Percentiles rank a stretch among this genome's conserved stretches.
Conservation (phyloP, 2,797 vertebrate species). For the Gambelia wislizenii region DNA sequence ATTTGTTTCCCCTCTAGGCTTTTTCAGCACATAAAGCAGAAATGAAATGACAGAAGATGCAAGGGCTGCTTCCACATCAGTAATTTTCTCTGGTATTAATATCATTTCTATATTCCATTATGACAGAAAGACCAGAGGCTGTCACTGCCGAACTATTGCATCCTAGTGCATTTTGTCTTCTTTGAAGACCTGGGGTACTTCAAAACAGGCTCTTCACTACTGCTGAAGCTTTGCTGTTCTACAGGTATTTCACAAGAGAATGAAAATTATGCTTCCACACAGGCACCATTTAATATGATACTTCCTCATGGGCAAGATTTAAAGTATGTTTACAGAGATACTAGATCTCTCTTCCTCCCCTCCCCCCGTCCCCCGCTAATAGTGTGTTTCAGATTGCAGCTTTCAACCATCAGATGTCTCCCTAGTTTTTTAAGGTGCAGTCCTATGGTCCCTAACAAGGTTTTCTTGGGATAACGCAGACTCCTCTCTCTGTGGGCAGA, state of each 20-base stretch:
- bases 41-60: neutral
- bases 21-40: neutral
- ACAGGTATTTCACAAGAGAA: too few relatives aligned
- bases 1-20: neutral
- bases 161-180: neutral
- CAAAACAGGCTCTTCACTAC: neutral
- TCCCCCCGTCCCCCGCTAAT: too few relatives aligned
- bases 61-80: neutral
- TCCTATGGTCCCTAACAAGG: neutral
- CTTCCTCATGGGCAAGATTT: too few relatives aligned
- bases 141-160: neutral
- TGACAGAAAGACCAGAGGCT: neutral
- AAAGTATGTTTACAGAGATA: too few relatives aligned
- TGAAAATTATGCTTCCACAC: too few relatives aligned
- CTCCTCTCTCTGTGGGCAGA: neutral
- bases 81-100: neutral
- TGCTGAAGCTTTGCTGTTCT: neutral
- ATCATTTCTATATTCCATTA: neutral
- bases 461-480: neutral
- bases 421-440: neutral
- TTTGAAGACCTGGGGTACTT: neutral
- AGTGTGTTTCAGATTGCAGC: too few relatives aligned
- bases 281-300: too few relatives aligned
- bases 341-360: too few relatives aligned
- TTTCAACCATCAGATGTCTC: neutral